phyloP scores from a whole-genome alignment of 2,888 invertebrate genomes.

The Synergus umbraculus region DNA sequence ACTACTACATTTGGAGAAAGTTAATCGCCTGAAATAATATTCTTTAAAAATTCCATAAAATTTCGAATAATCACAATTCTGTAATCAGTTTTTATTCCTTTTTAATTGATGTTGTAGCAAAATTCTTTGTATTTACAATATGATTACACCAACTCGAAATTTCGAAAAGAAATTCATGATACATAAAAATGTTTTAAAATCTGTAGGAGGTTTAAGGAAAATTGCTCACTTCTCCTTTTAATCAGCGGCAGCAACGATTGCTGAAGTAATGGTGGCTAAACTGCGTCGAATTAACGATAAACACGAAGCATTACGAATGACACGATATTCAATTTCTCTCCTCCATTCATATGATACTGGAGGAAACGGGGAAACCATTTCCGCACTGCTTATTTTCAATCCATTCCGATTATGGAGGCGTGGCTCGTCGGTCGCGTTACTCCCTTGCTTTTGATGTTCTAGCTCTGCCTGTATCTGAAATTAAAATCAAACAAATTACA shows the following conservation, averaged over 20 bases:
- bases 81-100: not conserved
- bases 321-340: not conserved
- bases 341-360: not conserved
- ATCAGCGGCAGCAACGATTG: not conserved
- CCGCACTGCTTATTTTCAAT: slow-evolving; percentile 9
- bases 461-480: not conserved
- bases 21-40: not conserved
- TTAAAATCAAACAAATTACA: slow-evolving; percentile 11
- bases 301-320: slow-evolving; percentile 1
- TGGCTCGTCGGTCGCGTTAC: not conserved
- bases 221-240: not conserved
- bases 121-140: no score
- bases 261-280: not conserved
- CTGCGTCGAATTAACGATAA: not conserved
- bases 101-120: no score
- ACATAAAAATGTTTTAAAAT: no score
- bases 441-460: not conserved
- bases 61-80: not conserved
- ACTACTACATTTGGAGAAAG: not conserved
- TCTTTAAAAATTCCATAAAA: not conserved
- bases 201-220: not conserved
- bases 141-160: no score
- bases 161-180: no score
- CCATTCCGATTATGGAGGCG: not conserved
- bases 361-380: slow-evolving; percentile 4